Evolutionary conservation across 2,888 invertebrate species (phyloP).

Genomic region (Sisyra nigra): DNA sequence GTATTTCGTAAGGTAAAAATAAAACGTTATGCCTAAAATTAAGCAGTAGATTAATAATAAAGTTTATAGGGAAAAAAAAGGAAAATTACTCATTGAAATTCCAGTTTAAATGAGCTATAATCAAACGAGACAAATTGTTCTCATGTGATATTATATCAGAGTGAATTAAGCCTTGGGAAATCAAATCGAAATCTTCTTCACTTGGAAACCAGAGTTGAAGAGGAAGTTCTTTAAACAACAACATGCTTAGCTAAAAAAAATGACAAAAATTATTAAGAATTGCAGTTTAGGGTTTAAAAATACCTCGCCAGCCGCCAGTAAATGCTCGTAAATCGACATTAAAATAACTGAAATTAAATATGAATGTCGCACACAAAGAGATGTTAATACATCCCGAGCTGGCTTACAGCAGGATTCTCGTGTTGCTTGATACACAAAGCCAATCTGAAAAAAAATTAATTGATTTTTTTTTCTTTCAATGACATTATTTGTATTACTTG

Average conservation of each 20-base stretch:
- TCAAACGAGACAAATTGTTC: conserved; percentile 49
- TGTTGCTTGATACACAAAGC: conserved; percentile 50
- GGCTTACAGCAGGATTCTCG: conserved; percentile 60
- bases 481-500: conserved; percentile 44
- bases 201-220: conserved; percentile 50
- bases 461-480: conserved; percentile 4
- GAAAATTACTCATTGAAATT: conserved; percentile 28
- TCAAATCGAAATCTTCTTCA: conserved; percentile 42
- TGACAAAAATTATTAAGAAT: conserved; percentile 3
- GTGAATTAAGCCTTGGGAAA: conserved; percentile 49
- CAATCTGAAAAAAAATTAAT: conserved; percentile 36
- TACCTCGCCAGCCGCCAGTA: conserved; percentile 39
- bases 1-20: conserved; percentile 46
- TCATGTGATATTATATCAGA: conserved; percentile 40
- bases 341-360: conserved; percentile 50
- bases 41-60: no score
- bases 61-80: not conserved
- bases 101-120: conserved; percentile 59
- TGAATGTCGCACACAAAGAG: conserved; percentile 52
- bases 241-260: conserved; percentile 32
- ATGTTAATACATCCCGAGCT: conserved; percentile 51
- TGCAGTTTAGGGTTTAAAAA: conserved; percentile 10
- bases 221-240: conserved; percentile 57
- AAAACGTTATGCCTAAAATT: conserved; percentile 27
- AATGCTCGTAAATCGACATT: conserved; percentile 36